A percentile compares a stretch with the other conserved stretches of the same genome.
phyloP scores from a whole-genome alignment of 2,888 invertebrate species.

The Seladonia tumulorum region DNA sequence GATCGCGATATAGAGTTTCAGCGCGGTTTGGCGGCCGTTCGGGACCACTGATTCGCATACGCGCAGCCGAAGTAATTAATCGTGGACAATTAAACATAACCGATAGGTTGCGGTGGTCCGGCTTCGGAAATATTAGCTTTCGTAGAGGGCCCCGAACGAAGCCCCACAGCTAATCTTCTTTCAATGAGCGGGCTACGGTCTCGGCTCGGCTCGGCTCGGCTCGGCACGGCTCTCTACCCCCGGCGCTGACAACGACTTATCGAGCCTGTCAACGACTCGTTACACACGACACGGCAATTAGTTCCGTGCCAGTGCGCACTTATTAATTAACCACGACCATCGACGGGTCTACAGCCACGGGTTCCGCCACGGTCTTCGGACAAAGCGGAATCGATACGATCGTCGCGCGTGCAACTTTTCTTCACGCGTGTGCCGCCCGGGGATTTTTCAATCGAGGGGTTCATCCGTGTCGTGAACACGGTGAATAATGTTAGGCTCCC shows the following conservation, averaged over 20 bases:
- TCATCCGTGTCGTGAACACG: neutral
- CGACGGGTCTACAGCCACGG: neutral
- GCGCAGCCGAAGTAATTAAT: conserved; percentile 59
- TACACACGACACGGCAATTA: conserved; percentile 61
- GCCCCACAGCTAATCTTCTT: conserved; percentile 54
- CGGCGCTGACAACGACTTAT: conserved; percentile 63
- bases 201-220: conserved; percentile 18
- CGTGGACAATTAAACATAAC: conserved; percentile 66
- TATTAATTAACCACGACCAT: conserved; percentile 63
- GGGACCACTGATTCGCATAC: neutral
- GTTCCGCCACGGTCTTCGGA: conserved; percentile 19
- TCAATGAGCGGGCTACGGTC: conserved; percentile 37
- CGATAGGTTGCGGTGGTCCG: conserved; percentile 61
- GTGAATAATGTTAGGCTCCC: neutral
- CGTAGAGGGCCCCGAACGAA: conserved; percentile 38
- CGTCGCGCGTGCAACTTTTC: conserved; percentile 9
- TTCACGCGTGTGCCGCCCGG: neutral
- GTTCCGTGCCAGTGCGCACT: conserved; percentile 47
- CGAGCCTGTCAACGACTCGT: conserved; percentile 65
- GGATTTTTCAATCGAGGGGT: conserved; percentile 7
- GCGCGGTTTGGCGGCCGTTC: conserved; percentile 7
- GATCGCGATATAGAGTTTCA: neutral
- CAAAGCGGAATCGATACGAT: conserved; percentile 52
- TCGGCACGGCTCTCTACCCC: conserved; percentile 10
- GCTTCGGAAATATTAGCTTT: conserved; percentile 67